Base-by-base conservation (phyloP, 2,888 invertebrate genomes). In the Harpagoxenus sublaevis region DNA sequence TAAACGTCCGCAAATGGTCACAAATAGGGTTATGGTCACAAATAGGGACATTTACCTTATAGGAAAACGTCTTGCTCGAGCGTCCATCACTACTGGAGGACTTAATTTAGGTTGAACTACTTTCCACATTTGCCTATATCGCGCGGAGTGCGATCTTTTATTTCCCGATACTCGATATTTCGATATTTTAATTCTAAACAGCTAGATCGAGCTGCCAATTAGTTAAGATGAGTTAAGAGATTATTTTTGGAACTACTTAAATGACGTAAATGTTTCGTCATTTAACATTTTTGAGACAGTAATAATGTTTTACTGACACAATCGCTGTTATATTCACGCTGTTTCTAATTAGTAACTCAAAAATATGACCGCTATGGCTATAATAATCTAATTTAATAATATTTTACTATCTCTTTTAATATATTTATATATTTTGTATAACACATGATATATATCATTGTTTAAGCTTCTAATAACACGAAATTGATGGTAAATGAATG, bases 121-220 rank as follows among this genome's bases (percentile, higher is more conserved):
- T 39, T 77, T 77, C 65, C 10, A 4, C 39, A 12, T 28, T 71
- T 48, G 9, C 60, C 8, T 23, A 23, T 60, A n/a, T 8, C 31
- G 3, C 5, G 3, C 31, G 3, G 15, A 39, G 48, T 48, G 15
- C 48, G 48, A 48, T 78, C 2, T 10, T 5, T 63, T 45, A 23
- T 45, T 15, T 23, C 5, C 5, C 0, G 12, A 78, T 62, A 39
- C 31, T 70, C 63, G 12, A n/a, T 55, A 55, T 70, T 9, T 53
- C 35, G 53, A 82, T 55, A 65, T 42, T 73, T 55, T 62, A 62
- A 63, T 82, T 45, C 28, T 63, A 75, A 75, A 55, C 15, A 31
- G 18, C 42, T 35, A 23, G 23, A 42, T 39, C 28, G 31, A 62
- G 62, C 31, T 75, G 48, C 8, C 35, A 70, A 45, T 45, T n/a